Conservation (phyloP, 2,797 vertebrate genomes). For the Microchirus variegatus region DNA sequence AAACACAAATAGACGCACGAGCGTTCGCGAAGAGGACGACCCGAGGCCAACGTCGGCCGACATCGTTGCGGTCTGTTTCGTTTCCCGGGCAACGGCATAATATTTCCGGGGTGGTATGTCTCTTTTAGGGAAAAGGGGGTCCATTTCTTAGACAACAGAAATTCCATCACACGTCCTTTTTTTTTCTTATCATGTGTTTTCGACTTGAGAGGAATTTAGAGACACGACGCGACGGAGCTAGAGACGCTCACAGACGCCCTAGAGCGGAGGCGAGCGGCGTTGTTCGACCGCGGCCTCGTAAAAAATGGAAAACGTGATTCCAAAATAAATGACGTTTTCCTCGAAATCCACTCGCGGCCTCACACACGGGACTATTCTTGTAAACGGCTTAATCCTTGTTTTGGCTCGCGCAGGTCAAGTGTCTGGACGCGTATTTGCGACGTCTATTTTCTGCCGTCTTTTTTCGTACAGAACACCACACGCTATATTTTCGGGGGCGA, state of each 20-base stretch:
- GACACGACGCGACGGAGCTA: conserved; percentile 30
- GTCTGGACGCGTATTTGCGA: conserved; percentile 33
- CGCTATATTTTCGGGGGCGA: conserved; percentile 63
- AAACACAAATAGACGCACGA: conserved; percentile 13
- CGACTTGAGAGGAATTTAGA: conserved; percentile 48
- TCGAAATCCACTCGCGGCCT: background rate
- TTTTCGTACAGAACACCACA: conserved; percentile 65
- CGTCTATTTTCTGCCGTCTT: conserved; percentile 64
- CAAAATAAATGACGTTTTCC: conserved; percentile 8
- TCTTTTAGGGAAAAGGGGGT: conserved; percentile 54
- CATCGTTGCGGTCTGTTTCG: conserved; percentile 60
- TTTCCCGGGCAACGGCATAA: conserved; percentile 55
- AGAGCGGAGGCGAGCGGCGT: conserved; percentile 23
- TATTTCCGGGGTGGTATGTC: conserved; percentile 58
- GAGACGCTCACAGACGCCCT: conserved; percentile 23
- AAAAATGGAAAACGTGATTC: conserved; percentile 17
- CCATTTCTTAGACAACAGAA: conserved; percentile 42
- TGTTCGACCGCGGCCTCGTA: conserved; percentile 24
- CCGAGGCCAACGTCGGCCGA: conserved; percentile 17
- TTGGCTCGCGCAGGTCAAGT: conserved; percentile 44
- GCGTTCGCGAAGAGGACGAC: conserved; percentile 19
- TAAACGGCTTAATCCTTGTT: conserved; percentile 36
- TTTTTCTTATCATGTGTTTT: conserved; percentile 61
- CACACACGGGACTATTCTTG: conserved; percentile 13
- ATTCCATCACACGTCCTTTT: conserved; percentile 32